Conservation (phyloP, 2,888 invertebrate species). For the Cataglyphis albicans region DNA sequence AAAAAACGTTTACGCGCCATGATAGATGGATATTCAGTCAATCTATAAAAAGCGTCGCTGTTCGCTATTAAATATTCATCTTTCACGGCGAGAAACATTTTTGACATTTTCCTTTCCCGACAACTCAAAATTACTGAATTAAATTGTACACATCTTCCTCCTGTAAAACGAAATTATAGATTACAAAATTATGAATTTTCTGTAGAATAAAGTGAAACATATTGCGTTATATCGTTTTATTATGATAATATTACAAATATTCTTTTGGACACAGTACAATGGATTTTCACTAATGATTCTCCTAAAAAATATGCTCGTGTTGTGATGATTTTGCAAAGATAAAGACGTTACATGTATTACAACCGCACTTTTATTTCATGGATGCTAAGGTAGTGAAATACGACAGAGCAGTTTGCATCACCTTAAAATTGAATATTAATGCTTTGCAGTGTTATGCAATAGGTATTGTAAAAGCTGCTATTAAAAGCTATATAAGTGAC, state of each 20-base stretch:
- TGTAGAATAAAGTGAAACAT: neutral
- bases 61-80: neutral
- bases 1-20: neutral
- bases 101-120: neutral
- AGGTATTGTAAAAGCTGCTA: neutral
- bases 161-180: neutral
- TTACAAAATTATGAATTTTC: neutral
- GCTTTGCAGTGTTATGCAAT: neutral
- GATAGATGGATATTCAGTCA: neutral
- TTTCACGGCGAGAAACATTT: neutral
- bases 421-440: conserved; percentile 26
- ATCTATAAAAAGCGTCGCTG: neutral
- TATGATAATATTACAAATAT: neutral
- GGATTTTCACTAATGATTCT: neutral
- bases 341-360: neutral
- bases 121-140: neutral
- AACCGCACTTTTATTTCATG: neutral
- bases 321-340: neutral
- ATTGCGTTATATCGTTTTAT: neutral
- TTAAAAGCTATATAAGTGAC: neutral
- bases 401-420: conserved; percentile 33
- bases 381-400: conserved; percentile 21
- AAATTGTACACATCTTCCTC: neutral
- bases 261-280: neutral
- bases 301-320: neutral